A percentile compares a stretch with the other conserved stretches of the same genome.
Conservation (phyloP, 2,113 vertebrate species). For the Ramphastos sulfuratus region DNA sequence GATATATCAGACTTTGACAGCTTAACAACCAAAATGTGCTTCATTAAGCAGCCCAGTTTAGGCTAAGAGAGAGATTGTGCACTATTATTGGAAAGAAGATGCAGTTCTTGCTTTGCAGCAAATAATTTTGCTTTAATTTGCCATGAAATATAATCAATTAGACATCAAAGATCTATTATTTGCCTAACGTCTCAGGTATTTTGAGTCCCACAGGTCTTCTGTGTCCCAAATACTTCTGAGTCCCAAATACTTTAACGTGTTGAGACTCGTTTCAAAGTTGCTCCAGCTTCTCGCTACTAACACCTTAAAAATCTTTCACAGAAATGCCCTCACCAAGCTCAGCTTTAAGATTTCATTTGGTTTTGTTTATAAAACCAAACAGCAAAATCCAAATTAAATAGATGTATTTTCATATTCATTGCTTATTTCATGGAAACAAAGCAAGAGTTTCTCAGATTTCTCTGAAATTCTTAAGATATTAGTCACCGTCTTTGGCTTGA, state of each 20-base stretch:
- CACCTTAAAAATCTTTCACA: not conserved
- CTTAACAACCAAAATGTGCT: not conserved
- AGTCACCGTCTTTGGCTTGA: conserved; percentile 74
- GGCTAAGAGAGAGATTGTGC: not conserved
- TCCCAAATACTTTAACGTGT: no score
- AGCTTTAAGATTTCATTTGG: not conserved
- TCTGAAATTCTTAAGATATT: not conserved
- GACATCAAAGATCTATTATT: not conserved
- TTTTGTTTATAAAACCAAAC: not conserved
- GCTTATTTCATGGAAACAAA: not conserved
- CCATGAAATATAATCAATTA: not conserved
- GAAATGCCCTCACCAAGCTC: not conserved
- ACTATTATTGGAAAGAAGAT: not conserved
- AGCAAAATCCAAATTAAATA: not conserved
- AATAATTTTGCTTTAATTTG: not conserved
- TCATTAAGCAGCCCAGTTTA: not conserved
- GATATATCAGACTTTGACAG: not conserved
- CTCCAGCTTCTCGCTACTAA: not conserved
- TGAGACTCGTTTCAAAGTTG: not conserved
- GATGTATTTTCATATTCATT: not conserved
- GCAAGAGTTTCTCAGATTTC: not conserved
- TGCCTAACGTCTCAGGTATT: not conserved
- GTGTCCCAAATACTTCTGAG: not conserved
- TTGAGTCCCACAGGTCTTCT: not conserved
- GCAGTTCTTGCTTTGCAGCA: not conserved